Percentiles rank a stretch among this genome's conserved stretches.
Evolutionary conservation across 2,797 vertebrate genomes (phyloP).

Genomic region (Moxostoma hubbsi): DNA sequence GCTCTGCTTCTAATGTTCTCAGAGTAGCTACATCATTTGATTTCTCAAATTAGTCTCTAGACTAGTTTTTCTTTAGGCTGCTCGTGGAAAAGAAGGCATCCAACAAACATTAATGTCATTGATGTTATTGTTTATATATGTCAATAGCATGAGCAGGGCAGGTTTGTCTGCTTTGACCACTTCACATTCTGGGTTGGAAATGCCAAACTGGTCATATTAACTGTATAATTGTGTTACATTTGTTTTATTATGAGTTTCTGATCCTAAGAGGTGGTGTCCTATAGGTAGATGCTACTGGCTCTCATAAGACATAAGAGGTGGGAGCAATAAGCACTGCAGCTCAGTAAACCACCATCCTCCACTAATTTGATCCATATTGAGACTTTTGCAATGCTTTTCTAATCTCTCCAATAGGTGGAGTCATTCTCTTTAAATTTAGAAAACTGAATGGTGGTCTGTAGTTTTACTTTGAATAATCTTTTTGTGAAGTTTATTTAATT

Average conservation of each 20-base stretch:
- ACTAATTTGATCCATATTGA: conserved; percentile 58
- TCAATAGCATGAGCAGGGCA: conserved; percentile 83
- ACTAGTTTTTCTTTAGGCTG: neutral
- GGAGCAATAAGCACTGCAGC: conserved; percentile 42
- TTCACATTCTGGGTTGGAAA: conserved; percentile 98
- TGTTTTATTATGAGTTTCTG: neutral
- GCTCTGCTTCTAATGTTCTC: too few species aligned
- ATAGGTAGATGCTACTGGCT: conserved; percentile 67
- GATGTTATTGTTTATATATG: neutral
- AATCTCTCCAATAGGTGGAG: conserved; percentile 58
- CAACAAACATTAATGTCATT: neutral
- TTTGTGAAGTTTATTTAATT: too few species aligned
- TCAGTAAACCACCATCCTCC: conserved; percentile 35
- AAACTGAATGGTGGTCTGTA: neutral
- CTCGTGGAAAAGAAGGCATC: too few species aligned
- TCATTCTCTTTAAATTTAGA: conserved; percentile 1
- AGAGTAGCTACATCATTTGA: too few species aligned
- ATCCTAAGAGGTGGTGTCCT: conserved; percentile 28
- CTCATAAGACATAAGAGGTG: too few species aligned
- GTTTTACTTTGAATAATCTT: too few species aligned
- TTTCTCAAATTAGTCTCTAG: neutral
- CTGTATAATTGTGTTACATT: neutral
- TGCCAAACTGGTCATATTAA: conserved; percentile 89
- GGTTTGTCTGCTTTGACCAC: conserved; percentile 92
- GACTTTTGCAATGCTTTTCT: neutral